These are phyloP conservation scores for Theretra japonica DNA, from an alignment of 2,888 invertebrate species.

Conservation along the genomic window DNA sequence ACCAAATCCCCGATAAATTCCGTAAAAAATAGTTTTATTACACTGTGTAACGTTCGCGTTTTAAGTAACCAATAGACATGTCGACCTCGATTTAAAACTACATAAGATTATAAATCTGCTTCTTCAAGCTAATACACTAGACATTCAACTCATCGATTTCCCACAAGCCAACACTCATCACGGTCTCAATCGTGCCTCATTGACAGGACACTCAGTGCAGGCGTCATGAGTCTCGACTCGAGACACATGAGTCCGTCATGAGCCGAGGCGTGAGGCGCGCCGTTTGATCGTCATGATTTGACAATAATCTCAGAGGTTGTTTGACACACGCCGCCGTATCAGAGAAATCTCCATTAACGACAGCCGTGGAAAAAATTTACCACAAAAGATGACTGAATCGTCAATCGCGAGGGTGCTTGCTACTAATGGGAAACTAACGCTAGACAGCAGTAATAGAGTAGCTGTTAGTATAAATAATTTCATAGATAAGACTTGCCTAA, in stretches of 20 bases:
- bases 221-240: slow-evolving; percentile 41
- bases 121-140: background rate
- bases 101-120: no score
- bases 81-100: background rate
- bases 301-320: slow-evolving; percentile 67
- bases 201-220: slow-evolving; percentile 67
- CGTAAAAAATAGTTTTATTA: no score
- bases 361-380: slow-evolving; percentile 75
- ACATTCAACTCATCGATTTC: slow-evolving; percentile 14
- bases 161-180: slow-evolving; percentile 9
- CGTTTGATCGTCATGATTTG: slow-evolving; percentile 80
- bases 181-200: slow-evolving; percentile 53
- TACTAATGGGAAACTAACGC: slow-evolving; percentile 72
- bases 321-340: slow-evolving; percentile 72
- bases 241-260: background rate
- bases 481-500: background rate
- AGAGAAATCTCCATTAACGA: slow-evolving; percentile 80
- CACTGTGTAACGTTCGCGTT: no score
- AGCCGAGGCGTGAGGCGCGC: slow-evolving; percentile 47
- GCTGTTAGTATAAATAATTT: background rate
- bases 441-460: slow-evolving; percentile 48
- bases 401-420: slow-evolving; percentile 79
- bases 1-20: no score
- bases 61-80: no score
- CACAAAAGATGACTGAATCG: slow-evolving; percentile 75